phyloP scores from a whole-genome alignment of 1,140 invertebrate genomes.

The Antheraea mylitta region DNA sequence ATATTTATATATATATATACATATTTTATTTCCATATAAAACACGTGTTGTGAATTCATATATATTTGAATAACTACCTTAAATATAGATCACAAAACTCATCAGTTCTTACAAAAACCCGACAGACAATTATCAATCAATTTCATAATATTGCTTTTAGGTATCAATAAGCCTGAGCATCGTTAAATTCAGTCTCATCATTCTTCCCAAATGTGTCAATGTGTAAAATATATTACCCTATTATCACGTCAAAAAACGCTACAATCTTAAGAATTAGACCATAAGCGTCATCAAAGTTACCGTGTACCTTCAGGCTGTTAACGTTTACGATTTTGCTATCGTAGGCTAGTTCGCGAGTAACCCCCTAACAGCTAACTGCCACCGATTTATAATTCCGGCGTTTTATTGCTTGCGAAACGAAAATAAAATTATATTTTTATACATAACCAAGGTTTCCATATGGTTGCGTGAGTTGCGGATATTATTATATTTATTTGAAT shows the following conservation, averaged over 20 bases:
- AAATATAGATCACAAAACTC: no score
- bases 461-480: neutral
- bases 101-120: no score
- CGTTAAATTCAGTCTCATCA: no score
- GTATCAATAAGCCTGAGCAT: no score
- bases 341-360: conserved; percentile 11
- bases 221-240: no score
- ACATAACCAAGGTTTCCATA: neutral
- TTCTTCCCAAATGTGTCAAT: no score
- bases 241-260: conserved; percentile 5
- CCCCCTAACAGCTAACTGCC: conserved; percentile 8
- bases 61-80: no score
- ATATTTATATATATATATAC: no score
- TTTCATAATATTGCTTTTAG: no score
- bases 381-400: conserved; percentile 5
- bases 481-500: neutral
- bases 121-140: no score
- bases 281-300: conserved; percentile 13
- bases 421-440: conserved; percentile 2
- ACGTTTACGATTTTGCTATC: conserved; percentile 5
- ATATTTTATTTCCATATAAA: no score
- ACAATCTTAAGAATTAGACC: neutral
- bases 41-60: no score
- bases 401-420: conserved; percentile 4
- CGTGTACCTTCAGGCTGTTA: conserved; percentile 17